A percentile compares a stretch with the other conserved stretches of the same genome.
Conservation (phyloP, 2,888 invertebrate genomes). For the Bruchidius siliquastri region DNA sequence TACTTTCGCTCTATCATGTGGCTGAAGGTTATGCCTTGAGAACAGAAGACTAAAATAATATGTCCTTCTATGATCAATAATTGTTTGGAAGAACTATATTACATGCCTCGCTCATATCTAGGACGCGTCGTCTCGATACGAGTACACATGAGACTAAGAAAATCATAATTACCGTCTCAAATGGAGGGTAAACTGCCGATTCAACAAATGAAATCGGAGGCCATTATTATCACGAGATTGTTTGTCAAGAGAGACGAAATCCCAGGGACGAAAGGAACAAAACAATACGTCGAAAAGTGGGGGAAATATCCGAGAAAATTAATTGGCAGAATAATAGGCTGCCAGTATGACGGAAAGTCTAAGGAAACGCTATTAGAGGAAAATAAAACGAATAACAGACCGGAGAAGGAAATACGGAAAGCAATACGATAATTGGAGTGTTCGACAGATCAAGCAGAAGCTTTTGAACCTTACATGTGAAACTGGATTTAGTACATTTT, state of each 20-base stretch:
- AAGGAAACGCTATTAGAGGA: neutral
- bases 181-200: neutral
- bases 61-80: too few relatives aligned
- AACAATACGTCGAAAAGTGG: neutral
- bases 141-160: neutral
- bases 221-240: neutral
- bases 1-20: too few relatives aligned
- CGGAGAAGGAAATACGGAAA: neutral
- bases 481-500: too few relatives aligned
- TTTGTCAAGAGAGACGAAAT: neutral
- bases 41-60: too few relatives aligned
- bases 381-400: neutral
- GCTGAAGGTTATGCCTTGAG: too few relatives aligned
- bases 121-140: too few relatives aligned
- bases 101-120: too few relatives aligned
- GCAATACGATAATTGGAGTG: neutral
- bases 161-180: neutral
- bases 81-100: too few relatives aligned
- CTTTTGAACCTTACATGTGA: neutral
- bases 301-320: neutral
- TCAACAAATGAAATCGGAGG: neutral
- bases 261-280: neutral
- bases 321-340: neutral
- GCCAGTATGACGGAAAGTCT: neutral
- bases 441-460: neutral